These are phyloP conservation scores for Thripadectes ignobilis DNA, from an alignment of 2,797 vertebrate genomes.

Conservation along the genomic window DNA sequence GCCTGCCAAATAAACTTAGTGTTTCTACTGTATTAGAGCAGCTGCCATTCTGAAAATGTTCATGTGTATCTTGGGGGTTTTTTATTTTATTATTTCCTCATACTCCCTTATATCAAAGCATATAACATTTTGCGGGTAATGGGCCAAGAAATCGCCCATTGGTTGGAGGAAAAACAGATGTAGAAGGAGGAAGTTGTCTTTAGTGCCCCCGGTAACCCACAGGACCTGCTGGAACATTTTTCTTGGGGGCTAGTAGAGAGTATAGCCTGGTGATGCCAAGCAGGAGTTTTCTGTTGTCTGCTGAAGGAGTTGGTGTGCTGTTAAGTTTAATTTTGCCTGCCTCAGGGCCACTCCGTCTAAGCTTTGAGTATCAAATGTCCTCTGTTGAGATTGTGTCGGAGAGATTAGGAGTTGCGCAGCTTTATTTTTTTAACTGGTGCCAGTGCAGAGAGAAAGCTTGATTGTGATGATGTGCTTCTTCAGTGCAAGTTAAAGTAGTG, in stretches of 20 bases:
- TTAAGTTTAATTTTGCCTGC: conserved; percentile 20
- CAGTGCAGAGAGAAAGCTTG: neutral
- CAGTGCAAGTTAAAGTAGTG: conserved; percentile 8
- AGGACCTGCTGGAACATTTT: neutral
- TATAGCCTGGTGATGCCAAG: neutral
- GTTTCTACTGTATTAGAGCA: neutral
- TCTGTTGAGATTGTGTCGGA: conserved; percentile 15
- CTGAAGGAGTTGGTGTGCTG: neutral
- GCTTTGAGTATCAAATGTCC: conserved; percentile 18
- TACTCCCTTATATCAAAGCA: neutral
- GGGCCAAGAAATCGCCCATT: neutral
- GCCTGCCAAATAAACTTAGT: neutral
- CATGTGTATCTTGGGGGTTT: neutral
- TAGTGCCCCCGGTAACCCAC: neutral
- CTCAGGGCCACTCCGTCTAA: neutral
- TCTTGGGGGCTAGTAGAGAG: neutral
- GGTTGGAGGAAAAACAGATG: neutral
- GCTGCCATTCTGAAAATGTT: conserved; percentile 7
- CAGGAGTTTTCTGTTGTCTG: neutral
- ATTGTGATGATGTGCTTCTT: neutral
- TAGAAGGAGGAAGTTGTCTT: neutral
- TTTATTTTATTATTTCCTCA: neutral
- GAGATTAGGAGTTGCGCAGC: neutral
- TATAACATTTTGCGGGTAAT: neutral
- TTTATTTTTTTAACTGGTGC: conserved; percentile 22